Evolutionary conservation across 2,888 invertebrate species (phyloP), one percentile per base, ranked within the genome.

Genomic region (Serrognathus titanus): DNA sequence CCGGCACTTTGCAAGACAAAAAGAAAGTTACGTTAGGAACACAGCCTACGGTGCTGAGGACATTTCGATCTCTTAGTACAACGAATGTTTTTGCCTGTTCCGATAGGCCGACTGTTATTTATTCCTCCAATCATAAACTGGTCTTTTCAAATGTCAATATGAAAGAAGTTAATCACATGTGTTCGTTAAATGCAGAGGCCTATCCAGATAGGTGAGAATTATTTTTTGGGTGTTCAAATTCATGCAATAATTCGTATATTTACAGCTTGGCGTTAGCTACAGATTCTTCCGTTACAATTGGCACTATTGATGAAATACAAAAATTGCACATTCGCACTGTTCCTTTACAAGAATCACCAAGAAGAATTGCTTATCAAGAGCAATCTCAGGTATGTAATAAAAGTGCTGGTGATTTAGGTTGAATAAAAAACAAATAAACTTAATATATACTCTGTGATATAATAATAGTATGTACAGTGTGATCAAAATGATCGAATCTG

Each of bases 51-150:
- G 92, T 93, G 10, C 80, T 99, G 53, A 84, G 90, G 60, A 92
- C 93, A 6, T 98, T 99, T 75, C 85, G 90, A 63, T 92, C 94
- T 0, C 82, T 92, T 51, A 89, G 93, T 10, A 96, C 96, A 0
- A 94, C 92, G 11, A 98, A 97, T 76, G 97, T 99, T 37, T 99
- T 99, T 80, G 99, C 97, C 16, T 99, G 99, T 77, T 97, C 97
- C 0, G 98, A 99, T 78, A 85, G 98, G 49, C 98, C 98, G 0
- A 97, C 98, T 0, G 98, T 99, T 10, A 97, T 99, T 66, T 99
- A 98, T 80, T 97, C 97, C 4, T 96, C 96, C n/a, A 97, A 97
- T 79, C 95, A 97, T 76, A 97, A 97, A 78, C 83, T 97, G 36
- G 97, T 97, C 2, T 97, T 97, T 79, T 97, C 97, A n/a, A 98